Evolutionary conservation across 64 coral and sea anemone genomes (phyloP), one percentile per base, ranked within the genome.

Genomic region (Astreopora myriophthalma): DNA sequence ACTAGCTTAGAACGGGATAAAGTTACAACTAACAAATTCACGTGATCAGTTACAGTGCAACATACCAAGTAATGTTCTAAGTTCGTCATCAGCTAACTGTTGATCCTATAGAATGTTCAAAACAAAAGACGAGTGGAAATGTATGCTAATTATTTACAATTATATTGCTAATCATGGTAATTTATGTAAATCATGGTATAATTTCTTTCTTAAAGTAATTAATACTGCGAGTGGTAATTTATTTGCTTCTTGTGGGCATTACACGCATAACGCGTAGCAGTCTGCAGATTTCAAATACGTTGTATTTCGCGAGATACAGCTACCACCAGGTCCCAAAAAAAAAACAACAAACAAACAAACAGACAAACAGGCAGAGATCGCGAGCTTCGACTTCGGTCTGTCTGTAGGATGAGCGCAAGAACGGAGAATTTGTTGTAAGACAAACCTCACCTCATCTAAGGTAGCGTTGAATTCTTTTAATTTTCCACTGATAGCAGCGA

Each of bases 381-480:
- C 51, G 16, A 16, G 16, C 13, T 0, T 16, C 10, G 51, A 55
- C 3, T 55, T 19, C 42, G 42, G 42, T 46, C 11, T 46, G 42
- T 46, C 42, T 6, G 42, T 46, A 11, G 5, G 42, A 46, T 11
- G 5, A 11, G 42, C 42, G 42, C 11, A 46, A 0, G 51, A 55
- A 55, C 17, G 8, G 0, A 14, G 17, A 55, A 55, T 55, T 55
- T 16, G 12, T 13, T 55, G 12, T 55, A 16, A 55, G 51, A 33
- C 16, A 11, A 71, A 34, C 22, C 42, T 17, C 32, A 79, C 93
- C 87, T 66, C 48, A 39, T 91, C 73, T 68, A 95, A 37, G 33
- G 49, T 86, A 42, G 19, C 23, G 39, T 95, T 95, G 7, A 95
- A 72, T 60, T 90, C 93, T 26, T 86, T 85, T 22, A 95, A 57